Base-by-base conservation (phyloP, 2,888 invertebrate species). In the Fragum sueziense region DNA sequence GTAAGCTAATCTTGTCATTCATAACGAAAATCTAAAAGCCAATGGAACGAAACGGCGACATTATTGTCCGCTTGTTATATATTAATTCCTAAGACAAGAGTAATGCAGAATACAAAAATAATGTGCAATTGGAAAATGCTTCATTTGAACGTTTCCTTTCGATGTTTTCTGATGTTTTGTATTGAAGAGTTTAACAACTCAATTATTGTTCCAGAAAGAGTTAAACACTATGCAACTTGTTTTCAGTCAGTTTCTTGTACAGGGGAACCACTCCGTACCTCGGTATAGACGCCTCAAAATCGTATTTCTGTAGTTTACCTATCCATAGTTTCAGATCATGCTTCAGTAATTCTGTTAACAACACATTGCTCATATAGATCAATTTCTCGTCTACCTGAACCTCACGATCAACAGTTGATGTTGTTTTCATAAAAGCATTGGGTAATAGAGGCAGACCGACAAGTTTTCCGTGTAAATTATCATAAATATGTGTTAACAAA, bases 241-340 rank as follows among this genome's bases (percentile, higher is more conserved):
- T 70, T 41, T 70, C 54, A 2, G 31, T 17, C 20, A 71, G 34
- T 31, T 71, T 71, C n/a, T 37, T 41, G 57, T 57, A 22, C n/a
- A 71, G 27, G 0, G 59, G 59, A 7, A 59, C 59, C 1, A 61
- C 71, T 0, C 71, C 71, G 41, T 71, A 71, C 34, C n/a, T 27
- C 7, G 71, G 71, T 27, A 37, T 25, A 22, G 71, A 2, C 11
- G 59, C 25, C 1, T 59, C 68, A 34, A 79, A 79, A 33, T 79
- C 65, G 14, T 79, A 79, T 57, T 65, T 79, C 41, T 79, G 72
- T 37, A 52, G 59, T 37, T 72, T 65, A 6, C 79, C 79, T 4
- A 79, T 79, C 79, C 79, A 79, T 17, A 67, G 52, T 20, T 76
- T 75, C 54, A 79, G 62, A 62, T 79, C 79, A 51, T 79, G 72